Base-by-base conservation (phyloP, 2,888 invertebrate species). In the Callyntrura sp. region DNA sequence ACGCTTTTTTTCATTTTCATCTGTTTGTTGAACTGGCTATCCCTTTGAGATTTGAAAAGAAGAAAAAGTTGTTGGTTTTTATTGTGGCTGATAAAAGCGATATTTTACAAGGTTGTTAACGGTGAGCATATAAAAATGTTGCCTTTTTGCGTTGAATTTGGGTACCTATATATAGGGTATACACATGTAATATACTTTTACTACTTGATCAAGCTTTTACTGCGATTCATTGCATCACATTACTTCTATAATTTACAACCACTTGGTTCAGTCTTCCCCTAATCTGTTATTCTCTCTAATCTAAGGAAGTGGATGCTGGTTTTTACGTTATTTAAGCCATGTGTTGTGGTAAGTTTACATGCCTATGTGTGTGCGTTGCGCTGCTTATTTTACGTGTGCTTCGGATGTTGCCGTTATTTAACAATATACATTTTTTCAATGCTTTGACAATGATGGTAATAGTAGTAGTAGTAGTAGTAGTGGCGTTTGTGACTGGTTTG, bases 21-120 rank as follows among this genome's bases (percentile, higher is more conserved):
- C 28, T 28, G n/a, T 57, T 25, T 35, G 25, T 4, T 35, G 35
- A 35, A 78, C 17, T 78, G 55, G 14, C 14, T 60, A 23, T 17
- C 2, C 35, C 79, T 79, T 23, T 51, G 8, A 14, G 48, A 51
- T 17, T 73, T 45, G 70, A 73, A n/a, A n/a, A 20, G 45, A 79
- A 43, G 60, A 79, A 57, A 43, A 68, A 60, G 62, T 60, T 9
- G 43, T 57, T 51, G 65, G 83, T 76, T 83, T 82, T 68, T 76
- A 23, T 83, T 73, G 20, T 76, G 25, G 43, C 0, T 51, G 76
- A 76, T 76, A 76, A 17, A 55, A 88, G n/a, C 60, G 35, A 73
- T 73, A 62, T 60, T 88, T 82, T 88, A 88, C 88, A 70, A 82
- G 28, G 79, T 23, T 79, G 88, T 83, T 83, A 57, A 78, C 83